phyloP scores from a whole-genome alignment of 2,113 vertebrate species.

The Grallaria varia region DNA sequence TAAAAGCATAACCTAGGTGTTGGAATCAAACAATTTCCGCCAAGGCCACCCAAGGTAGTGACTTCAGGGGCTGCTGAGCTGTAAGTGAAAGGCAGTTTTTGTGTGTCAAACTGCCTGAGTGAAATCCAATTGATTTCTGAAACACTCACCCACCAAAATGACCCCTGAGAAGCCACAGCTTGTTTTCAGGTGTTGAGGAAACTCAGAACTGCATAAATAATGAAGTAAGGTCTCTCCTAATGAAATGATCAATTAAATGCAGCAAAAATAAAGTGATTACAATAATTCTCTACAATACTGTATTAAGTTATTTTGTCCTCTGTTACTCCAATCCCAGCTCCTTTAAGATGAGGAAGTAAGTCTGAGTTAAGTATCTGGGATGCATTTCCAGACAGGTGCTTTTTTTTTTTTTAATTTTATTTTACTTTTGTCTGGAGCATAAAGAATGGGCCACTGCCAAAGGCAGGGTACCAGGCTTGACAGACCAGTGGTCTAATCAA shows the following conservation, averaged over 20 bases:
- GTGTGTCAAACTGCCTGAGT: background rate
- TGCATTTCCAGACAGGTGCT: constrained; percentile 18
- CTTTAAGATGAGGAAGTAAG: background rate
- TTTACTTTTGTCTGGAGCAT: constrained; percentile 20
- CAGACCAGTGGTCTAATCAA: constrained; percentile 57
- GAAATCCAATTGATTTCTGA: background rate
- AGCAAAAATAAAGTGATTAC: background rate
- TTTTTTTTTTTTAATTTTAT: background rate
- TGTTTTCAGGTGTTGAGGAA: background rate
- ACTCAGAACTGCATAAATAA: background rate
- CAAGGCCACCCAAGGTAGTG: background rate
- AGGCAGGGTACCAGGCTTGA: constrained; percentile 54
- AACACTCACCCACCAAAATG: background rate
- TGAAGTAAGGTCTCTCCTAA: background rate
- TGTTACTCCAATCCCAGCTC: background rate
- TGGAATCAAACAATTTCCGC: background rate
- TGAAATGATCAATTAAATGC: background rate
- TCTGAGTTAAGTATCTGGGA: background rate
- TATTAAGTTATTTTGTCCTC: background rate
- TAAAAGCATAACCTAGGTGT: background rate
- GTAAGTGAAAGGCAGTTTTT: background rate
- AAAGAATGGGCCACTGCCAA: constrained; percentile 40
- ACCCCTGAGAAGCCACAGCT: background rate
- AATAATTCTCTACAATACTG: background rate
- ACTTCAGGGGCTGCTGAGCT: background rate